These are phyloP conservation scores for Dreissena rostriformis DNA, from an alignment of 1,140 invertebrate species.

Conservation along the genomic window DNA sequence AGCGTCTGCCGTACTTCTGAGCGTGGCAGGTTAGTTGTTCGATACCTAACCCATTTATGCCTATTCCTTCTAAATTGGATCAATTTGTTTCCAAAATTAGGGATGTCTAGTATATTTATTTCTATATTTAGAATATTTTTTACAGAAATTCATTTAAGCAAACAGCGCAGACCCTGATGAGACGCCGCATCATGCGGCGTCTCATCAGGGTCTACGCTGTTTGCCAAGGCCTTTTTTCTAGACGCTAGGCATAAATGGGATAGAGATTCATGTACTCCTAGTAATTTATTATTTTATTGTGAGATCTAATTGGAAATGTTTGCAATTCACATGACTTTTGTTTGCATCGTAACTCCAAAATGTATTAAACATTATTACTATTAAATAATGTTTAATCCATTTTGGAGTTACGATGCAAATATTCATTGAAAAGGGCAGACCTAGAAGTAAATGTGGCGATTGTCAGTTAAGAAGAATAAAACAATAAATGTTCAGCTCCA, in stretches of 20 bases:
- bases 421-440: too few relatives aligned
- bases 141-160: background rate
- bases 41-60: background rate
- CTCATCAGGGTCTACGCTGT: background rate
- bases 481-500: too few relatives aligned
- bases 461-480: too few relatives aligned
- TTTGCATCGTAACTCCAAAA: background rate
- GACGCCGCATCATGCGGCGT: constrained; percentile 22
- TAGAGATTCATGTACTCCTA: constrained; percentile 1
- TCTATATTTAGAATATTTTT: background rate
- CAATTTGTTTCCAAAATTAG: background rate
- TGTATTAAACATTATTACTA: background rate
- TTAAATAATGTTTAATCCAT: too few relatives aligned
- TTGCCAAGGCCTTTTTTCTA: too few relatives aligned
- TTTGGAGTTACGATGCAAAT: too few relatives aligned
- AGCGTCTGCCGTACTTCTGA: background rate
- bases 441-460: too few relatives aligned
- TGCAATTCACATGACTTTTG: background rate
- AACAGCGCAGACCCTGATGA: background rate
- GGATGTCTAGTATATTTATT: background rate
- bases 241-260: too few relatives aligned
- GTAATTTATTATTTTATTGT: constrained; percentile 11
- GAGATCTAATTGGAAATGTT: background rate
- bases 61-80: background rate
- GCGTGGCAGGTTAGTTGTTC: background rate